Conservation (phyloP, 2,113 vertebrate genomes). For the Trachemys scripta region DNA sequence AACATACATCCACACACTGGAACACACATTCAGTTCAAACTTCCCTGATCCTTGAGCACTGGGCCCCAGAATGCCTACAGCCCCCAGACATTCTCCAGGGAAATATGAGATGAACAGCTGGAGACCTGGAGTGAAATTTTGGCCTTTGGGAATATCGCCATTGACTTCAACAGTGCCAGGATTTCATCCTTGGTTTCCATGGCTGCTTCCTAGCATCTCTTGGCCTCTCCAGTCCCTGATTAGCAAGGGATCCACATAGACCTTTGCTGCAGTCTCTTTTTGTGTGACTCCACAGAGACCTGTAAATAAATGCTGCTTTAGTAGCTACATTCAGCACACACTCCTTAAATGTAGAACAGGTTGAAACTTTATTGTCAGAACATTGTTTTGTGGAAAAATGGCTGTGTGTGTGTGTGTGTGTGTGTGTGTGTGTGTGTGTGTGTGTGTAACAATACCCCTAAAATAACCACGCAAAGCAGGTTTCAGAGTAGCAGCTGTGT, state of each 20-base stretch:
- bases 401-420: not conserved
- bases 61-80: not conserved
- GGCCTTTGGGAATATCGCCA: not conserved
- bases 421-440: no score
- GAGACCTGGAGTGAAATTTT: not conserved
- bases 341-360: not conserved
- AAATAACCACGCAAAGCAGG: not conserved
- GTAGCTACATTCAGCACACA: not conserved
- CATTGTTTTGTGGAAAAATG: not conserved
- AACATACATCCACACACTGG: not conserved
- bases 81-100: not conserved
- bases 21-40: not conserved
- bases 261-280: not conserved
- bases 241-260: not conserved
- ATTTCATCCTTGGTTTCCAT: not conserved
- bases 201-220: not conserved
- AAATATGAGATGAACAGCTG: not conserved
- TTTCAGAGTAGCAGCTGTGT: no score
- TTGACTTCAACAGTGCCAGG: not conserved
- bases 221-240: not conserved
- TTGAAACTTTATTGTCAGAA: not conserved
- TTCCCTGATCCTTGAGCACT: not conserved
- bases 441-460: not conserved
- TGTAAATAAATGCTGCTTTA: not conserved
- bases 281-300: not conserved